phyloP scores from a whole-genome alignment of 2,888 invertebrate species.

The Arctia plantaginis region DNA sequence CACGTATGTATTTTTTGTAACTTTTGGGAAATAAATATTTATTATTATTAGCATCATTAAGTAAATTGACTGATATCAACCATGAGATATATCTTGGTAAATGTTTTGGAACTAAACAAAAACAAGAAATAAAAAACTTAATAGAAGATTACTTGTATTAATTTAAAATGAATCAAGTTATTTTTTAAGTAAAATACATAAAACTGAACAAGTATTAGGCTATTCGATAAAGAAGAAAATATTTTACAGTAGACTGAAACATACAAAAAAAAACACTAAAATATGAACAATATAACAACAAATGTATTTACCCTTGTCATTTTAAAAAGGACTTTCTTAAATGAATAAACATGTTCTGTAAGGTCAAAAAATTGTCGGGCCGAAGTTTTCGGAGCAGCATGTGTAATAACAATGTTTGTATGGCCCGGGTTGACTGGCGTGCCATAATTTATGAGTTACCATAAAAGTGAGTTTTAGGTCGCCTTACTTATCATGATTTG shows the following conservation, averaged over 20 bases:
- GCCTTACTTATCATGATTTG: conserved; percentile 59
- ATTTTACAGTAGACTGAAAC: neutral
- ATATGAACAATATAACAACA: conserved; percentile 9
- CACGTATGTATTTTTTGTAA: too few species aligned
- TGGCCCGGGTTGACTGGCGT: conserved; percentile 39
- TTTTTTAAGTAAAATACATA: too few species aligned
- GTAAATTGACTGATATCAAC: too few species aligned
- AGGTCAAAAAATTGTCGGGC: conserved; percentile 42
- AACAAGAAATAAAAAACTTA: too few species aligned
- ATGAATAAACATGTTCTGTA: conserved; percentile 46
- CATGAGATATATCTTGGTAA: too few species aligned
- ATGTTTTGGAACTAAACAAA: too few species aligned
- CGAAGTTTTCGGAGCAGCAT: conserved; percentile 47
- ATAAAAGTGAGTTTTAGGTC: conserved; percentile 58
- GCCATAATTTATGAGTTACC: conserved; percentile 58
- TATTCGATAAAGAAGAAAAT: neutral
- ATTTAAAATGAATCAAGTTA: too few species aligned
- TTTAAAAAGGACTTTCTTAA: conserved; percentile 41
- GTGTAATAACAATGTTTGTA: conserved; percentile 58
- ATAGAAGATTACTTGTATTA: too few species aligned
- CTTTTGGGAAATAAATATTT: too few species aligned
- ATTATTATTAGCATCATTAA: too few species aligned
- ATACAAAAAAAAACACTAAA: neutral
- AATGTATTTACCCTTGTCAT: conserved; percentile 16
- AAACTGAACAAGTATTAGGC: too few species aligned